Evolutionary conservation across 2,113 vertebrate genomes (phyloP), one percentile per base, ranked within the genome.

Genomic region (Colius striatus): DNA sequence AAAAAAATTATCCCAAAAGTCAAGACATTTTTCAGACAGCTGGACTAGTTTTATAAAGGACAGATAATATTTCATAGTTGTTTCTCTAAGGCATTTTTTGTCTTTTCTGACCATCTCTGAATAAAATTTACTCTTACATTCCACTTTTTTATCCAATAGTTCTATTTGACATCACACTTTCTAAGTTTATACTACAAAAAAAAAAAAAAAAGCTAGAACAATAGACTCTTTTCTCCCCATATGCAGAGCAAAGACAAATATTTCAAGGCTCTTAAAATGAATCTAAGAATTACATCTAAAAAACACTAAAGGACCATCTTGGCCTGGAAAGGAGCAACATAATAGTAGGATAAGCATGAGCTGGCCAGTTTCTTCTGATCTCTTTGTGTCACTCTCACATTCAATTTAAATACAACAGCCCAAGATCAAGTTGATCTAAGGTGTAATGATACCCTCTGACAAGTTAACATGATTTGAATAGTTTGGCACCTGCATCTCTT

Each of bases 1-100:
- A 95, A 92, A 92, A 89, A 92, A 87, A 67, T 19, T 90, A 90
- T 89, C 47, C 65, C 36, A 80, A 74, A 96, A 86, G 36, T 84
- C 74, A 61, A 67, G 84, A 45, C 76, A 94, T 91, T 94, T 94
- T 94, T 87, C 27, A 72, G 76, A 66, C 27, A 67, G 2, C 32
- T 77, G 79, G 23, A 83, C 19, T 11, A 90, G 45, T 82, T 92
- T 94, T 89, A 75, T 62, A 92, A 94, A 55, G 36, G 23, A 78
- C 29, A 84, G 62, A 79, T 10, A 92, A 51, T 12, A 81, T 76
- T 96, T 95, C 27, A 51, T 19, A 75, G n/a, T 30, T 58, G 19
- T 65, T 84, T 61, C 8, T 87, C 70, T 79, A 76, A 92, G 54
- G 7, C 15, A 66, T 93, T 94, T 72, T 91, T 87, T 7, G 90